Evolutionary conservation across 2,888 invertebrate species (phyloP).

Genomic region (Choreutis nemorana): DNA sequence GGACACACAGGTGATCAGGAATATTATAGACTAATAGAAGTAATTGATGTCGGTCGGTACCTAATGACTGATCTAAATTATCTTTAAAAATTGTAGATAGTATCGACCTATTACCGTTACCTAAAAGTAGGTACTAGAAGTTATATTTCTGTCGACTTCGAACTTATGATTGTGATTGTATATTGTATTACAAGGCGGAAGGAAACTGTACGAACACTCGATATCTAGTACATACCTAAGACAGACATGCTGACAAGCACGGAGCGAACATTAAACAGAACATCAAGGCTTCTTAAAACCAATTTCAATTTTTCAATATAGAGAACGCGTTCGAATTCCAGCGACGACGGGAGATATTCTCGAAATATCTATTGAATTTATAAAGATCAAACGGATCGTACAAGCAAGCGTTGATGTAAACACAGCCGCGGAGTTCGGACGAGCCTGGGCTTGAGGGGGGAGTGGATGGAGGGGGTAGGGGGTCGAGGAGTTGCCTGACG

Average conservation of each 20-base stretch:
- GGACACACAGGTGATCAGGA: too few species aligned
- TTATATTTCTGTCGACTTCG: background rate
- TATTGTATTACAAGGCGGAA: too few species aligned
- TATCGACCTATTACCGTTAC: too few species aligned
- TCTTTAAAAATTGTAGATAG: too few species aligned
- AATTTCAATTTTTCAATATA: constrained; percentile 52
- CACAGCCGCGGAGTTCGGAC: constrained; percentile 34
- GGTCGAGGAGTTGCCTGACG: too few species aligned
- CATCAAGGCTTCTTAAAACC: constrained; percentile 60
- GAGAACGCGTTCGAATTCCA: constrained; percentile 35
- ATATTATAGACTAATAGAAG: too few species aligned
- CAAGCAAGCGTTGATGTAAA: constrained; percentile 59
- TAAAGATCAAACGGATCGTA: constrained; percentile 61
- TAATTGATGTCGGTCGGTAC: too few species aligned
- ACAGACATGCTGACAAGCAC: constrained; percentile 26
- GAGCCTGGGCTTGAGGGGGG: constrained; percentile 10
- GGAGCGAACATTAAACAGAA: constrained; percentile 42
- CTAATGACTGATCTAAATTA: too few species aligned
- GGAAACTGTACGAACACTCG: background rate
- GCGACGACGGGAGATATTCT: constrained; percentile 50
- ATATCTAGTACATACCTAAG: constrained; percentile 39
- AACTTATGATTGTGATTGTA: background rate
- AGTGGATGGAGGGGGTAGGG: too few species aligned
- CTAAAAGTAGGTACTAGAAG: too few species aligned
- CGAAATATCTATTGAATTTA: constrained; percentile 64